Base-by-base conservation (phyloP, 2,113 vertebrate genomes). In the Morone saxatilis region DNA sequence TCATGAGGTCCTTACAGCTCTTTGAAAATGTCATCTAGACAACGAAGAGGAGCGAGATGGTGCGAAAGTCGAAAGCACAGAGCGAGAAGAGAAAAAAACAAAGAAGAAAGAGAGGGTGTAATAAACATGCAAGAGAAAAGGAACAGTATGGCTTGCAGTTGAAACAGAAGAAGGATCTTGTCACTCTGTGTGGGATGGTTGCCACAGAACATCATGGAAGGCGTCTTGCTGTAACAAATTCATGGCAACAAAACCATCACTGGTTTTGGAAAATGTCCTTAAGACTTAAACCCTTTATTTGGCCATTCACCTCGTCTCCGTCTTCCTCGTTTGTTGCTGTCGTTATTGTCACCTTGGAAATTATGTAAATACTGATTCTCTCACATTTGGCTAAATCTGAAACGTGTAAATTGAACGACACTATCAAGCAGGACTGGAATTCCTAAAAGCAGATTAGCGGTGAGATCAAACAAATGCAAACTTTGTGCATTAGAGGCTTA, bases 21-120 rank as follows among this genome's bases (percentile, higher is more conserved):
- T 99, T 99, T 92, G 97, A 99, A 94, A 99, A 99, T 3, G 97
- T 99, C 83, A 99, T 99, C 93, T 99, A 97, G 92, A 83, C 54
- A 7, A 47, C 40, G 65, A 40, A 72, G 50, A 41, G 1, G 47
- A 71, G 17, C 47, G 66, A 43, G 50, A 73, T 31, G 8, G 68
- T 71, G 74, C 67, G 71, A 74, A 0, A 71, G 71, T 71, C 6
- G 8, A 45, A 80, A 81, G 43, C 36, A 61, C 65, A 59, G 60
- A 71, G 51, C 4, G 12, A 40, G 66, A 36, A 36, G 41, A 63
- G 59, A 45, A 77, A 47, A 22, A 11, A 78, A 76, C 25, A 80
- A 80, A 36, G 53, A 63, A n/a, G 60, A 8, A 62, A 41, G 40
- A 71, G 60, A 36, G 54, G 65, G n/a, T 70, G 63, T 25, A 50